These are phyloP conservation scores for Lineus longissimus DNA, from an alignment of 1,140 invertebrate species.

Conservation along the genomic window DNA sequence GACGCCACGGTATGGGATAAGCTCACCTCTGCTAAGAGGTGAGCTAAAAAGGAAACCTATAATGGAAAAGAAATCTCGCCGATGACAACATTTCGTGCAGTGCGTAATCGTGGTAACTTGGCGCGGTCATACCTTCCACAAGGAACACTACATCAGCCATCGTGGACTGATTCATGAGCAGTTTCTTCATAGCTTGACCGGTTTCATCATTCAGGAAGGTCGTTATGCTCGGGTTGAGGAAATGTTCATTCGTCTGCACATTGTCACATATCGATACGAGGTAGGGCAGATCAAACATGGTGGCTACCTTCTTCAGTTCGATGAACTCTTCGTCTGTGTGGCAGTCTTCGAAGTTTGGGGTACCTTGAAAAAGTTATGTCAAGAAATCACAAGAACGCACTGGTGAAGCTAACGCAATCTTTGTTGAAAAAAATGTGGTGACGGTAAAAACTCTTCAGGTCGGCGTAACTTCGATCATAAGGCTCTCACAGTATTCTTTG, in stretches of 20 bases:
- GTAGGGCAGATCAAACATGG: constrained; percentile 34
- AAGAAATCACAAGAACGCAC: too few species aligned
- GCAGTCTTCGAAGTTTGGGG: constrained; percentile 30
- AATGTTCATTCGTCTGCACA: constrained; percentile 37
- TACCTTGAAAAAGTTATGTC: constrained; percentile 24
- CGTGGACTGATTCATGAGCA: constrained; percentile 37
- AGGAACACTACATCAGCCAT: constrained; percentile 39
- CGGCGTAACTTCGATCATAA: too few species aligned
- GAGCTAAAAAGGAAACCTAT: too few species aligned
- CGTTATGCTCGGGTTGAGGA: constrained; percentile 48
- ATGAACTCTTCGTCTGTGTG: constrained; percentile 24
- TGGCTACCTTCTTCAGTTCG: constrained; percentile 30
- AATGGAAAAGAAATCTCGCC: too few species aligned
- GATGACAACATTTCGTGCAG: too few species aligned
- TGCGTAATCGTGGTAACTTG: too few species aligned
- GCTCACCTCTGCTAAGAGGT: too few species aligned
- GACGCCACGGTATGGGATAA: too few species aligned
- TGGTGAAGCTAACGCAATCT: too few species aligned
- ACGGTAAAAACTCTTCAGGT: too few species aligned
- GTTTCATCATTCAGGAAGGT: constrained; percentile 46
- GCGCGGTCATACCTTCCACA: constrained; percentile 30
- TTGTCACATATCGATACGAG: constrained; percentile 42
- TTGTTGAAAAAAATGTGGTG: too few species aligned
- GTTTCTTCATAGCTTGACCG: constrained; percentile 38
- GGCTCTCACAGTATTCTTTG: too few species aligned